These are phyloP conservation scores for Remorina albescens DNA, from an alignment of 2,797 vertebrate genomes.

Conservation along the genomic window DNA sequence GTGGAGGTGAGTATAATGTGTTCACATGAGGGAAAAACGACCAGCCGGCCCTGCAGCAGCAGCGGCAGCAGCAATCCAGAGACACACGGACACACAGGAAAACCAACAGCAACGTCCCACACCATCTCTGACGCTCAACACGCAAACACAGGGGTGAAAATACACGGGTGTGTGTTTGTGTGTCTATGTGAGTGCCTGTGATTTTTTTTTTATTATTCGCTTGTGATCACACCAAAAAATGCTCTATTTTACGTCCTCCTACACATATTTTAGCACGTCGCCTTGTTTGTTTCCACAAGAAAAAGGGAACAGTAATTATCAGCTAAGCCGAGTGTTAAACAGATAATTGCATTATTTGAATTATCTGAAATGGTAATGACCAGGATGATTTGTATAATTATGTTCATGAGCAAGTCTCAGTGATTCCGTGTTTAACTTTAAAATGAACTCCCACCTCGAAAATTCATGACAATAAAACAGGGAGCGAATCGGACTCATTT, in stretches of 20 bases:
- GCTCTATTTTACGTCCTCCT: slow-evolving; percentile 45
- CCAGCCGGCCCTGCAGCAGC: slow-evolving; percentile 21
- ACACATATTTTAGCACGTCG: slow-evolving; percentile 55
- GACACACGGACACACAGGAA: slow-evolving; percentile 32
- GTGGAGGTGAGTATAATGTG: slow-evolving; percentile 6
- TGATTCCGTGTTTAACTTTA: slow-evolving; percentile 58
- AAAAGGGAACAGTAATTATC: slow-evolving; percentile 71
- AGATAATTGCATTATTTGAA: slow-evolving; percentile 73
- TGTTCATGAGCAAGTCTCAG: slow-evolving; percentile 62
- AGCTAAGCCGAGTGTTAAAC: slow-evolving; percentile 69
- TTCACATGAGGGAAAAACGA: slow-evolving; percentile 18
- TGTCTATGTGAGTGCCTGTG: background rate
- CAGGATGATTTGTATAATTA: slow-evolving; percentile 63
- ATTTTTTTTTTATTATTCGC: background rate
- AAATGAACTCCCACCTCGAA: slow-evolving; percentile 13
- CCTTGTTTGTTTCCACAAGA: slow-evolving; percentile 53
- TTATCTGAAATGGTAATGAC: slow-evolving; percentile 72
- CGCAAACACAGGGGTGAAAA: slow-evolving; percentile 3
- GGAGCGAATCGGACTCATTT: slow-evolving; percentile 11
- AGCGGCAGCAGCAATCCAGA: slow-evolving; percentile 19
- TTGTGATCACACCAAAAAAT: slow-evolving; percentile 18
- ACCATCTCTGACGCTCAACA: slow-evolving; percentile 10
- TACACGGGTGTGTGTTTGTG: background rate
- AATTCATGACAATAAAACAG: slow-evolving; percentile 10
- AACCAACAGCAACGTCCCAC: slow-evolving; percentile 34